Base-by-base conservation (phyloP, 2,888 invertebrate genomes). In the Drosophila picticornis region DNA sequence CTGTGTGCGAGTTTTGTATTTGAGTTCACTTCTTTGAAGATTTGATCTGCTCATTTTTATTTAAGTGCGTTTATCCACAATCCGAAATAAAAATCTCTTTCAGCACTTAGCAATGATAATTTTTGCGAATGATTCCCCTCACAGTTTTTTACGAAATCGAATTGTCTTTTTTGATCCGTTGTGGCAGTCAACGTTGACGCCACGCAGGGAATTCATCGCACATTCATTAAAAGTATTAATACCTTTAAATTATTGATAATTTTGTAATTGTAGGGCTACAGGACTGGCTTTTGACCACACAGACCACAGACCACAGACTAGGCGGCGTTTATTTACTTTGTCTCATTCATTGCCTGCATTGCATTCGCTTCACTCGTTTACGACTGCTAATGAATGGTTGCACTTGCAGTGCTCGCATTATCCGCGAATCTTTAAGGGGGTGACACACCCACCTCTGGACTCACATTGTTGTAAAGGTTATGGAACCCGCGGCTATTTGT, bases 161-260 rank as follows among this genome's bases (percentile, higher is more conserved):
- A 56, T 38, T 38, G 31, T 29, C 63, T 59, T 63, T 56, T 52
- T 51, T 59, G 32, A 13, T 46, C 13, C 43, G 16, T 25, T 51
- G 36, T 31, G 55, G 67, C 53, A 46, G 53, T 57, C 25, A 16
- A 5, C n/a, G 27, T 55, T 4, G 32, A n/a, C 38, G 25, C 1
- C 60, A 52, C 36, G 53, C 27, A 34, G 79, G 67, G 68, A 64
- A 55, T 50, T 38, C 31, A 31, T 34, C 27, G 68, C 25, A 34
- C 25, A 48, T 69, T 64, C 77, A 77, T 77, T 79, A 69, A 59
- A 55, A 34, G 53, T 59, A 75, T 75, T 77, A 75, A 58, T 73
- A 60, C 59, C 64, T 63, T 61, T 67, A 60, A 76, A 82, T 71
- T 75, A 68, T 63, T 80, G 80, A 83, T 81, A 70, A 76, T 76